Conservation (phyloP, 2,888 invertebrate genomes). For the Pachliopta kotzebuea region DNA sequence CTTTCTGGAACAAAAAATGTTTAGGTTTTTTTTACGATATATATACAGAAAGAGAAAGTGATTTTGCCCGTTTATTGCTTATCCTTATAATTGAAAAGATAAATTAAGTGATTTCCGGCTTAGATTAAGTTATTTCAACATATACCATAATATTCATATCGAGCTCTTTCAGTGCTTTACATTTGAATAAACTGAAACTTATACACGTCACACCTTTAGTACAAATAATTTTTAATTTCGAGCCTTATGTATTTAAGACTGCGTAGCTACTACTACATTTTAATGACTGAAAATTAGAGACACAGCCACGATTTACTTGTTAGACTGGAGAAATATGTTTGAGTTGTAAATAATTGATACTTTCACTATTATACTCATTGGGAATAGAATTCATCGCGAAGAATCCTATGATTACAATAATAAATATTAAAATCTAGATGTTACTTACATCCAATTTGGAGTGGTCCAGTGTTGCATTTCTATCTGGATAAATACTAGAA, state of each 20-base stretch:
- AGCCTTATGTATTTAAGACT: constrained; percentile 20
- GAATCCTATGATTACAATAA: not conserved
- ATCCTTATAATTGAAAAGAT: not conserved
- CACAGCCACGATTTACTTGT: constrained; percentile 5
- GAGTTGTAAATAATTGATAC: not conserved
- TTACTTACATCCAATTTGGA: too few relatives aligned
- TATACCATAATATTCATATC: not conserved
- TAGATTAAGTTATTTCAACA: not conserved
- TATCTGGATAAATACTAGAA: not conserved
- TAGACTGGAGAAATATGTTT: constrained; percentile 7
- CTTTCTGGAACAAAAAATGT: too few relatives aligned
- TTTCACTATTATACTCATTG: not conserved
- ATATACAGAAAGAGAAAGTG: too few relatives aligned
- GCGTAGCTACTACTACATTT: constrained; percentile 10
- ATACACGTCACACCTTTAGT: constrained; percentile 19
- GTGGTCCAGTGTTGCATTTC: not conserved
- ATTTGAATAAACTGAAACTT: constrained; percentile 7
- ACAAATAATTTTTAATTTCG: constrained; percentile 20
- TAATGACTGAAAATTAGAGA: constrained; percentile 8
- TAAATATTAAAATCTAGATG: too few relatives aligned
- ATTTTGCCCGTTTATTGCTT: not conserved
- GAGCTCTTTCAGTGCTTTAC: constrained; percentile 2
- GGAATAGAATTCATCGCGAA: not conserved
- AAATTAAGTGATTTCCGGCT: not conserved
- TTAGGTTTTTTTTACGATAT: too few relatives aligned